Evolutionary conservation across 2,888 invertebrate species (phyloP).

Genomic region (Harpalus rufipes): DNA sequence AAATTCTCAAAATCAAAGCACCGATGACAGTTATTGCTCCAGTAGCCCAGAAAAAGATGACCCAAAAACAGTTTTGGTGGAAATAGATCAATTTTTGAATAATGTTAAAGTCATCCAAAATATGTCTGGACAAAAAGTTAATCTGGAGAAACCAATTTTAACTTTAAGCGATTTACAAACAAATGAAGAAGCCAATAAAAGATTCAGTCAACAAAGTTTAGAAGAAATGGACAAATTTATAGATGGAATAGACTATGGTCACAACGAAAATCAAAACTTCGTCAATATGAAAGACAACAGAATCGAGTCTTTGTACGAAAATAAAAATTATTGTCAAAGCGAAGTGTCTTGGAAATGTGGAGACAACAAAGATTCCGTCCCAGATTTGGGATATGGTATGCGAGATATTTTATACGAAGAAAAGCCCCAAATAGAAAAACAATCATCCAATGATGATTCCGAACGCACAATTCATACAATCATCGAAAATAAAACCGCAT

Average conservation of each 20-base stretch:
- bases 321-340: slow-evolving; percentile 57
- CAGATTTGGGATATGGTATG: slow-evolving; percentile 74
- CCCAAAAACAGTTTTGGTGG: slow-evolving; percentile 70
- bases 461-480: slow-evolving; percentile 57
- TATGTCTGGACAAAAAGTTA: slow-evolving; percentile 70
- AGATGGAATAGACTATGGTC: slow-evolving; percentile 75
- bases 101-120: slow-evolving; percentile 74
- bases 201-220: slow-evolving; percentile 70
- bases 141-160: slow-evolving; percentile 68
- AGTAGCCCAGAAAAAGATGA: slow-evolving; percentile 63
- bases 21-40: slow-evolving; percentile 68
- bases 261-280: slow-evolving; percentile 72
- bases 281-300: slow-evolving; percentile 72
- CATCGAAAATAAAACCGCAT: slow-evolving; percentile 32
- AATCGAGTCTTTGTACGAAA: slow-evolving; percentile 68
- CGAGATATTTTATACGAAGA: slow-evolving; percentile 71
- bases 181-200: slow-evolving; percentile 70
- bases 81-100: slow-evolving; percentile 75
- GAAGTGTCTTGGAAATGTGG: slow-evolving; percentile 72
- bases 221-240: slow-evolving; percentile 76
- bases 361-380: slow-evolving; percentile 75
- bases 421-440: background rate
- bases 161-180: slow-evolving; percentile 70
- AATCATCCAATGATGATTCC: slow-evolving; percentile 21
- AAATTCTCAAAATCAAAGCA: slow-evolving; percentile 24